A percentile compares a stretch with the other conserved stretches of the same genome.
Conservation (phyloP, 2,888 invertebrate species). For the Dasypogon diadema region DNA sequence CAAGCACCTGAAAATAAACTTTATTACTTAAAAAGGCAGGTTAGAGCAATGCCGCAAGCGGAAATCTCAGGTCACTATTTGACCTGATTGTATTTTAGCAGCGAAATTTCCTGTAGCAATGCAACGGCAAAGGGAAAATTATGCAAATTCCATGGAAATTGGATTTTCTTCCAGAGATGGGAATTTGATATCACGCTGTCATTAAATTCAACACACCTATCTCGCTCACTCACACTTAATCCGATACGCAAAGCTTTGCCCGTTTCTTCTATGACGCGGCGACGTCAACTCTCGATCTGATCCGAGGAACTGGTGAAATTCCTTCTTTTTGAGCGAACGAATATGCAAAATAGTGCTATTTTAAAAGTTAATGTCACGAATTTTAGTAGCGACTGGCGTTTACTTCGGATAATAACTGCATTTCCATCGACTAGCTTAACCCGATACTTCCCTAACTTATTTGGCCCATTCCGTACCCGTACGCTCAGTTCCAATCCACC, state of each 20-base stretch:
- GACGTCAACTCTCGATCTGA: constrained; percentile 19
- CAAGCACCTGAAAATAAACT: constrained; percentile 49
- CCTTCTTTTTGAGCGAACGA: background rate
- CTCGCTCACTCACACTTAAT: constrained; percentile 4
- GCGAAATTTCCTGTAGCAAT: background rate
- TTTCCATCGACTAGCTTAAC: background rate
- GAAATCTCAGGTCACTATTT: background rate
- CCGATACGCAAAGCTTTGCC: constrained; percentile 4
- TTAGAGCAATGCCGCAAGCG: background rate
- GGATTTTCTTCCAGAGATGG: background rate
- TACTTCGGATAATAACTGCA: background rate
- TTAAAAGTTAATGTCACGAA: constrained; percentile 19
- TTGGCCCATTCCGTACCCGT: constrained; percentile 16
- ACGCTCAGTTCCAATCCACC: constrained; percentile 12
- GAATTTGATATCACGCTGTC: constrained; percentile 49
- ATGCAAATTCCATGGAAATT: constrained; percentile 14
- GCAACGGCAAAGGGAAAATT: background rate
- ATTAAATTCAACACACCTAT: background rate
- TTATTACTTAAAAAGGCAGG: constrained; percentile 7
- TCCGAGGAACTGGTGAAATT: background rate
- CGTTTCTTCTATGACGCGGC: constrained; percentile 5
- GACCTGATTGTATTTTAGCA: no score
- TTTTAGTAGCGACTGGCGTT: no score
- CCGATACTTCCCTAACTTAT: background rate
- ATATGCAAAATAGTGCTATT: constrained; percentile 29